Percentiles rank a stretch among this genome's conserved stretches.
Evolutionary conservation across 2,888 invertebrate genomes (phyloP).

Genomic region (Lasioglossum leucozonium): DNA sequence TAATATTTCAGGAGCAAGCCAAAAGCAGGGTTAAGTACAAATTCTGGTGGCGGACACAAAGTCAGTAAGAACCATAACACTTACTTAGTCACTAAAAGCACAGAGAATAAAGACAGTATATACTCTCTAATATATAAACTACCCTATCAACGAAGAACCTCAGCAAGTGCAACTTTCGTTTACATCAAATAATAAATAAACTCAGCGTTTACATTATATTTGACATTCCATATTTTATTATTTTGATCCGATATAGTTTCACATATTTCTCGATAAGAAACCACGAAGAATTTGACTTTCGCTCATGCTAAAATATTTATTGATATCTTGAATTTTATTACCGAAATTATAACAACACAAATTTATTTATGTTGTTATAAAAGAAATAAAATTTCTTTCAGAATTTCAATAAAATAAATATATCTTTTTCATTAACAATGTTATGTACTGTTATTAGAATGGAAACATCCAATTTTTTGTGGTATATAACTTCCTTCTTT

Average conservation of each 20-base stretch:
- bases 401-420: background rate
- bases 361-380: conserved; percentile 7
- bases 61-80: conserved; percentile 98
- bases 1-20: conserved; percentile 85
- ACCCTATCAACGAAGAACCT: conserved; percentile 62
- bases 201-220: conserved; percentile 36
- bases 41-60: conserved; percentile 94
- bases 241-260: conserved; percentile 39
- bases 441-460: conserved; percentile 13
- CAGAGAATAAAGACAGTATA: conserved; percentile 80
- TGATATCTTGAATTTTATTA: conserved; percentile 4
- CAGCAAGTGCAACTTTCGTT: conserved; percentile 67
- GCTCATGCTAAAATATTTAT: background rate
- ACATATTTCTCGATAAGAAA: conserved; percentile 8
- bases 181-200: too few species aligned
- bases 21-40: conserved; percentile 87
- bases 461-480: conserved; percentile 52
- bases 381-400: background rate
- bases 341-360: background rate
- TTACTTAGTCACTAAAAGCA: conserved; percentile 84
- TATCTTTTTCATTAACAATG: background rate
- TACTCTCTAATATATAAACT: conserved; percentile 66
- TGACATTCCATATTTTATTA: conserved; percentile 38
- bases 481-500: conserved; percentile 41
- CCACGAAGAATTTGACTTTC: conserved; percentile 53